Evolutionary conservation across 2,888 invertebrate genomes (phyloP), one percentile per base, ranked within the genome.

Genomic region (Heteropelma amictum): DNA sequence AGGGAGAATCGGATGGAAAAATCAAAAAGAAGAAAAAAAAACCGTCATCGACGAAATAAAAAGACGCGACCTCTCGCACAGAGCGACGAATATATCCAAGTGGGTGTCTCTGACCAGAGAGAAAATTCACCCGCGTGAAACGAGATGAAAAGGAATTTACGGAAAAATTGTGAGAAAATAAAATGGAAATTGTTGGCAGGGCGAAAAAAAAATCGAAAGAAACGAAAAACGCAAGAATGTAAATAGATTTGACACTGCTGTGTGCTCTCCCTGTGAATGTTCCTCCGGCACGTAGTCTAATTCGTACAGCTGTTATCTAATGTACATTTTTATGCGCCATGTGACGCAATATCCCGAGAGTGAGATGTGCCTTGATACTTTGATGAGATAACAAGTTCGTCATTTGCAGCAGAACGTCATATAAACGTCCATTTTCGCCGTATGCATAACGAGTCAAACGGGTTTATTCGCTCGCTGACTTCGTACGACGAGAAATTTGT

Each of bases 201-300:
- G 69, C 8, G 6, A 51, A 51, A 70, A 51, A 8, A 23, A 80
- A 81, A 80, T n/a, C n/a, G n/a, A n/a, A n/a, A n/a, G n/a, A n/a
- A n/a, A n/a, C n/a, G n/a, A n/a, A n/a, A n/a, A n/a, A n/a, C n/a
- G n/a, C n/a, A n/a, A n/a, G n/a, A n/a, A 65, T 83, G 81, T 82
- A 82, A 81, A 82, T 82, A 82, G 78, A 81, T 81, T 80, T 81
- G 77, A 82, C 79, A 83, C 77, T 76, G 72, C n/a, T 80, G 58
- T 79, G 70, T 64, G 23, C 54, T 72, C 58, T 61, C 26, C 17
- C 26, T 38, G 60, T 74, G 70, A 72, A 76, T 80, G 76, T 78
- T 80, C 77, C 79, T 72, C 38, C 14, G 33, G 60, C 64, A 61
- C 67, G 47, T 77, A 68, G 75, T 76, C 69, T 79, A 69, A 73